phyloP scores from a whole-genome alignment of 2,113 vertebrate species.

The Heliornis fulica region DNA sequence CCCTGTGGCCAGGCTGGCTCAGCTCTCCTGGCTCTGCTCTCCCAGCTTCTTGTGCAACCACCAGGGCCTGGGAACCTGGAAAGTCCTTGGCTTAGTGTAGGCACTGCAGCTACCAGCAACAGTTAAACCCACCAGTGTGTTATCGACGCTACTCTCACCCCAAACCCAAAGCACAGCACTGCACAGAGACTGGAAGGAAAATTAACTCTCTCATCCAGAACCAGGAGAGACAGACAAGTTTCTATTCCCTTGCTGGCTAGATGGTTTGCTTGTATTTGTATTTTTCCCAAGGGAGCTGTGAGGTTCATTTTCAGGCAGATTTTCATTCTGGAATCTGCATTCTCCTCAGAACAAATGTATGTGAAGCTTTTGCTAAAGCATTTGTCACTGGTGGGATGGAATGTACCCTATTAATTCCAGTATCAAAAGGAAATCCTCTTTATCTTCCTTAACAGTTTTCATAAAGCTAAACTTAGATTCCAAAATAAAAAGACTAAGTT shows the following conservation, averaged over 20 bases:
- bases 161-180: too few relatives aligned
- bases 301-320: neutral
- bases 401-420: neutral
- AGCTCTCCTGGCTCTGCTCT: too few relatives aligned
- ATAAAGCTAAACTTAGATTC: neutral
- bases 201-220: too few relatives aligned
- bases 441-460: neutral
- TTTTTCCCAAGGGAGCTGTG: neutral
- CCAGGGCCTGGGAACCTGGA: too few relatives aligned
- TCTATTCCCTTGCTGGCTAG: neutral
- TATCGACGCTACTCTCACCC: too few relatives aligned
- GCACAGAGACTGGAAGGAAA: too few relatives aligned
- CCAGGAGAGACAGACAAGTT: neutral
- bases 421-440: neutral
- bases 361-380: neutral
- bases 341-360: too few relatives aligned
- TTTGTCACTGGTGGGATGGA: neutral
- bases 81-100: too few relatives aligned
- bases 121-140: too few relatives aligned
- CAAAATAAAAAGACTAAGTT: neutral
- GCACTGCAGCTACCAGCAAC: too few relatives aligned
- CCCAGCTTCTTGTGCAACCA: too few relatives aligned
- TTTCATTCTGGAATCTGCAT: neutral
- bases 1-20: too few relatives aligned
- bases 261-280: neutral